Conservation (phyloP, 2,888 invertebrate species). For the Agrotis ipsilon region DNA sequence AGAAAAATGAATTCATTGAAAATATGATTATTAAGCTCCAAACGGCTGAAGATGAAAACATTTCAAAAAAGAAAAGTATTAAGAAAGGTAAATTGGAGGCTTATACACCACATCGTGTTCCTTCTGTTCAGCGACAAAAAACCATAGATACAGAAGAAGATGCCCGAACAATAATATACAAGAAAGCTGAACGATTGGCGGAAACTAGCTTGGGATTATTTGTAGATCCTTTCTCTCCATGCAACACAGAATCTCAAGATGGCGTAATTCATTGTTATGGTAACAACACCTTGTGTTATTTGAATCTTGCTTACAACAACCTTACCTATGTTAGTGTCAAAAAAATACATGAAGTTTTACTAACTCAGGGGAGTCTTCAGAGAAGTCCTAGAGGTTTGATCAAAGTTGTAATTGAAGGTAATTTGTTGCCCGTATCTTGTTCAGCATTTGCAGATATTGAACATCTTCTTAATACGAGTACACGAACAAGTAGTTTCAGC, state of each 20-base stretch:
- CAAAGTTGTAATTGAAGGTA: slow-evolving; percentile 78
- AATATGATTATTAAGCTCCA: not conserved
- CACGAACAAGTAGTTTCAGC: too few relatives aligned
- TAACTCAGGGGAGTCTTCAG: slow-evolving; percentile 66
- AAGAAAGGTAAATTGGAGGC: not conserved
- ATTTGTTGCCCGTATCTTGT: slow-evolving; percentile 74
- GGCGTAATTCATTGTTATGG: slow-evolving; percentile 70
- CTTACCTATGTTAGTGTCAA: slow-evolving; percentile 71
- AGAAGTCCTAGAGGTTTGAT: slow-evolving; percentile 76
- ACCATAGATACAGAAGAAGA: not conserved
- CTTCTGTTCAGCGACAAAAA: not conserved
- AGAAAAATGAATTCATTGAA: not conserved
- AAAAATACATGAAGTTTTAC: slow-evolving; percentile 71
- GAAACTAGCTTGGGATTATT: slow-evolving; percentile 68
- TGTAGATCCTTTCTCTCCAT: slow-evolving; percentile 70
- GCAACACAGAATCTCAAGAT: slow-evolving; percentile 64
- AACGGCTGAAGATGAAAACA: not conserved
- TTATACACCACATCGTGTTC: accelerated
- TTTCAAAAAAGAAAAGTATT: not conserved
- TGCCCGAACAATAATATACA: slow-evolving; percentile 51
- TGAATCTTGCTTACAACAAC: slow-evolving; percentile 80
- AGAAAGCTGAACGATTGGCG: slow-evolving; percentile 70
- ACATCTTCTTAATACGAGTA: slow-evolving; percentile 60
- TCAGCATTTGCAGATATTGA: slow-evolving; percentile 72
- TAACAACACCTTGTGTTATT: slow-evolving; percentile 75